A percentile compares a stretch with the other conserved stretches of the same genome.
Evolutionary conservation across 2,797 vertebrate species (phyloP).

Genomic region (Thamnophis elegans): DNA sequence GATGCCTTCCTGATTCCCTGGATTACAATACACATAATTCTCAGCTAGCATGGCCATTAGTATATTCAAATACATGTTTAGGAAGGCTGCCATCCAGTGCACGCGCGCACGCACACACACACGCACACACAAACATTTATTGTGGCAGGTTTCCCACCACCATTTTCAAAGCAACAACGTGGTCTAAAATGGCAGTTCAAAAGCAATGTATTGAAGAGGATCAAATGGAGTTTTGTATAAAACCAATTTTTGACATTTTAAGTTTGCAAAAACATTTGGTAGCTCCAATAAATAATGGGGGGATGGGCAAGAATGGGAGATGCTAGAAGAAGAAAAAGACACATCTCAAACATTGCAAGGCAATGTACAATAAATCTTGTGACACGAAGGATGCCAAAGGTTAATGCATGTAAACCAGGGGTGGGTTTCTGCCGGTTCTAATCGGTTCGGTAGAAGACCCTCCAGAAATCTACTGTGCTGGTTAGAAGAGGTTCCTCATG

Average conservation of each 20-base stretch:
- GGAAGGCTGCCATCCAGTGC: neutral
- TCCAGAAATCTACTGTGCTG: no score
- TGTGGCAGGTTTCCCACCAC: neutral
- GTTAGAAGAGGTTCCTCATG: no score
- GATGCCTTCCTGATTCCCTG: neutral
- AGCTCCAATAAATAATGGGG: neutral
- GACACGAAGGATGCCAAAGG: conserved; percentile 17
- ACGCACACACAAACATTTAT: neutral
- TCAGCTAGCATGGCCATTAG: neutral
- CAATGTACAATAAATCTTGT: conserved; percentile 1
- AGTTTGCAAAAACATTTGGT: neutral
- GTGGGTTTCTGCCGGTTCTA: no score
- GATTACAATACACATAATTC: neutral
- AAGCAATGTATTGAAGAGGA: neutral
- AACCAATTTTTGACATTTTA: neutral
- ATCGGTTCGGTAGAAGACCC: no score
- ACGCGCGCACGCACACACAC: neutral
- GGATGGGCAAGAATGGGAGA: neutral
- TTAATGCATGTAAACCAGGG: neutral
- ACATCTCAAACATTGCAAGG: neutral
- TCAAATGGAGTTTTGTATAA: neutral
- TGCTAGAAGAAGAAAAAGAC: neutral
- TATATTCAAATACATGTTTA: neutral
- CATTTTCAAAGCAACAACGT: neutral
- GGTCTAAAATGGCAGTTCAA: neutral